These are phyloP conservation scores for Glyptemys insculpta DNA, from an alignment of 2,797 vertebrate genomes.

Conservation along the genomic window DNA sequence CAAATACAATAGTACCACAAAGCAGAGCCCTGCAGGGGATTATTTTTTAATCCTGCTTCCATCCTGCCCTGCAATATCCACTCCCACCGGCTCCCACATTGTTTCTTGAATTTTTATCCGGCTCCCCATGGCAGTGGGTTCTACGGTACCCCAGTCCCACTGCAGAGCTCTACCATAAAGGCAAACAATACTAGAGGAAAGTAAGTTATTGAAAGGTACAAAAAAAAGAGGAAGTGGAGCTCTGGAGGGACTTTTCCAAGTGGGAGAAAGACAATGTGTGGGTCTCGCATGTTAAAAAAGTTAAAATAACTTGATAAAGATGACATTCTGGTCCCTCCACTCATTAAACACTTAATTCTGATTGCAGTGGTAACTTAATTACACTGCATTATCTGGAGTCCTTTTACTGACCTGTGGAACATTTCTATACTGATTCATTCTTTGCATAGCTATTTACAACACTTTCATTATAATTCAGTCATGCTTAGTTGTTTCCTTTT, in stretches of 20 bases:
- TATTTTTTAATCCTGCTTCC: too few relatives aligned
- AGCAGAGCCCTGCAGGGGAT: too few relatives aligned
- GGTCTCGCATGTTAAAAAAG: neutral
- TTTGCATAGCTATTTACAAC: neutral
- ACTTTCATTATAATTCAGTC: neutral
- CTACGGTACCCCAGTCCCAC: too few relatives aligned
- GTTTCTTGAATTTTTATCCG: too few relatives aligned
- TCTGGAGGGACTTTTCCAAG: neutral
- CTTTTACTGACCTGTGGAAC: neutral
- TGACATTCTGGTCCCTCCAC: neutral
- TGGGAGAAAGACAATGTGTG: neutral
- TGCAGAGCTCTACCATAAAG: neutral
- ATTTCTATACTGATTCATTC: neutral
- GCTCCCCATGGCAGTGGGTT: too few relatives aligned
- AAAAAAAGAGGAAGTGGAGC: neutral
- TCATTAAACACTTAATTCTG: neutral
- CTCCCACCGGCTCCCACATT: too few relatives aligned
- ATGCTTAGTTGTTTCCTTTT: neutral
- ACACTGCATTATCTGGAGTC: neutral
- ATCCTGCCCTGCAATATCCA: too few relatives aligned
- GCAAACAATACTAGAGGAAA: neutral
- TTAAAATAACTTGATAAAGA: neutral
- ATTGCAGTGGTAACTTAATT: neutral
- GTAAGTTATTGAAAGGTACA: fast-evolving
- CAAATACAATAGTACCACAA: neutral